Base-by-base conservation (phyloP, 2,797 vertebrate genomes). In the Danio albolineatus region DNA sequence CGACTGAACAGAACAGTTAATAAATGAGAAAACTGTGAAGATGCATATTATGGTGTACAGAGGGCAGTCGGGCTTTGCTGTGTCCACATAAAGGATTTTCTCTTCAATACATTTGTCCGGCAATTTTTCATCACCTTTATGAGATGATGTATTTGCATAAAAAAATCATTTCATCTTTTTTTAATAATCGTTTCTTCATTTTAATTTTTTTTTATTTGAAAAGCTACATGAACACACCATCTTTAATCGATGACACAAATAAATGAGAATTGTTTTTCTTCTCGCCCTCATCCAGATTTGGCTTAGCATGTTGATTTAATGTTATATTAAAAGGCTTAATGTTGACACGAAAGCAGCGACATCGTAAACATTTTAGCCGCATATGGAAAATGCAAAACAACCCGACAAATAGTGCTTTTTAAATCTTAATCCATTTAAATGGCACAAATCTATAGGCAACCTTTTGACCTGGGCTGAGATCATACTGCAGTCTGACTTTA, bases 1-100 rank as follows among this genome's bases (percentile, higher is more conserved):
- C 71, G 84, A 74, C 80, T 86, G 81, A 87, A 64, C 73, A 84
- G 85, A 91, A 89, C 78, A 82, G 86, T 88, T 92, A 93, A 93
- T 93, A 91, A 93, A 93, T 86, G 90, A 90, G 85, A 87, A 88
- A 87, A 87, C 53, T 61, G 82, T 79, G 74, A 87, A 87, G 88
- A 87, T 86, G 86, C 84, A 85, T 90, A 89, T 91, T 88, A 88
- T 86, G 77, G 62, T 82, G 80, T 86, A 87, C 86, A 84, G 87
- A 84, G 83, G 82, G 75, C 85, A 78, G 65, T 72, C 80, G 41
- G 75, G 82, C 78, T 77, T 85, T 82, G 86, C 84, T 80, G 86
- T 81, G 84, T 86, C 87, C 85, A 89, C 84, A 90, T 84, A 88
- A 82, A 90, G 86, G 62, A 74, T 64, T 49, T 76, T 75, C 57